Base-by-base conservation (phyloP, 35 echinoderm and acorn worm genomes). In the Lytechinus pictus region DNA sequence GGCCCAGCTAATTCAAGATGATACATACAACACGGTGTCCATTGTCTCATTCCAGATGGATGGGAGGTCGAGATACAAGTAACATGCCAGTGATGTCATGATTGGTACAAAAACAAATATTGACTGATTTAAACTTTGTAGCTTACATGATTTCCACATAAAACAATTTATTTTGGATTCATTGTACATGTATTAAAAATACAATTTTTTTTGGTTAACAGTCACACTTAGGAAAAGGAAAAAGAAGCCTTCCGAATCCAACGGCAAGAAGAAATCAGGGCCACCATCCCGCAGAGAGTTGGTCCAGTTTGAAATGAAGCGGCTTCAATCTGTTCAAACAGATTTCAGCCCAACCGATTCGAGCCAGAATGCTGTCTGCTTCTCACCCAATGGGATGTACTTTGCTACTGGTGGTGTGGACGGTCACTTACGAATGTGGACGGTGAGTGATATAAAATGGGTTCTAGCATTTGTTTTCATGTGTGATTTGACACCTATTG, bases 331-430 rank as follows among this genome's bases (percentile, higher is more conserved):
- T 1, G 94, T 95, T n/a, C 96, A 98, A 94, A 98, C 97, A 13
- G 96, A 98, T 33, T 98, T 98, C 52, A 27, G 91, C 9, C 86
- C 94, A 27, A 96, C 92, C 9, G 98, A 97, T 9, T 95, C 97
- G 8, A 97, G 97, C 54, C 98, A 99, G 94, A 99, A 99, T 55
- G 92, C 97, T 88, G 98, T 99, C 0, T 99, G 98, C 89, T 99
- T 97, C 87, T 94, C 96, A 52, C 98, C 98, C 3, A 96, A 99
- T 57, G 98, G 98, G 33, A 95, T 97, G 89, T 99, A 98, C 72
- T 95, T 99, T 96, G 94, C 96, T 0, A 96, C 98, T 1, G 97
- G 96, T 8, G 98, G 97, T 9, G 96, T 95, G 10, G 98, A 99
- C 87, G 98, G 98, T 9, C 96, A 99, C 57, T 29, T 99, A 94